Evolutionary conservation across 2,888 invertebrate species (phyloP), one percentile per base, ranked within the genome.

Genomic region (Leptopilina syphax): DNA sequence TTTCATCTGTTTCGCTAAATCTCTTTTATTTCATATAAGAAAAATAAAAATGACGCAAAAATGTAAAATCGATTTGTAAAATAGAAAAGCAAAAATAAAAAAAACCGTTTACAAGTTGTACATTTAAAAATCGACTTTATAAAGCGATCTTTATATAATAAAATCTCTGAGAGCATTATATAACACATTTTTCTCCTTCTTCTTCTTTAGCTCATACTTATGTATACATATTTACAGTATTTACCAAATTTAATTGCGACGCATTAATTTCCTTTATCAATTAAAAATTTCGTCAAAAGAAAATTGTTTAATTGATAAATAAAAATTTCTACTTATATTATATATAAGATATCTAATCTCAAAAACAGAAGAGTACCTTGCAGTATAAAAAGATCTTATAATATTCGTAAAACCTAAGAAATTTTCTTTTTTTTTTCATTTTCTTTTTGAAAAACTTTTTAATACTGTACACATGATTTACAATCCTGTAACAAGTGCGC

Each of bases 401-500:
- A 78, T 54, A 77, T 79, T 80, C 68, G 65, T 79, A 78, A 80
- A 78, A 65, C 80, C 78, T 77, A 80, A 78, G 68, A 80, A 63
- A 81, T 79, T 68, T 79, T 68, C 4, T 34, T 34, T 34, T 27
- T 27, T 27, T 27, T 27, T 34, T 34, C 34, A 34, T 34, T 34
- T 34, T 34, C 34, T 13, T 77, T 80, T 41, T 65, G 80, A 83
- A 76, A 83, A 78, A 24, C 8, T 18, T 70, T 54, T 34, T 78
- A 83, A 82, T 83, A 83, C 83, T 82, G 77, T 78, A 78, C 73
- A 57, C 27, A 73, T 73, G 73, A 50, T 73, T 73, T 73, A 73
- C 73, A 73, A 73, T 73, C 73, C 73, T 73, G 54, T 73, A 73
- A 73, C 73, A 73, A 73, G 57, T 73, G 73, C 57, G 54, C 57